Conservation (phyloP, 2,797 vertebrate species). For the Ctenochaetus hawaiiensis region DNA sequence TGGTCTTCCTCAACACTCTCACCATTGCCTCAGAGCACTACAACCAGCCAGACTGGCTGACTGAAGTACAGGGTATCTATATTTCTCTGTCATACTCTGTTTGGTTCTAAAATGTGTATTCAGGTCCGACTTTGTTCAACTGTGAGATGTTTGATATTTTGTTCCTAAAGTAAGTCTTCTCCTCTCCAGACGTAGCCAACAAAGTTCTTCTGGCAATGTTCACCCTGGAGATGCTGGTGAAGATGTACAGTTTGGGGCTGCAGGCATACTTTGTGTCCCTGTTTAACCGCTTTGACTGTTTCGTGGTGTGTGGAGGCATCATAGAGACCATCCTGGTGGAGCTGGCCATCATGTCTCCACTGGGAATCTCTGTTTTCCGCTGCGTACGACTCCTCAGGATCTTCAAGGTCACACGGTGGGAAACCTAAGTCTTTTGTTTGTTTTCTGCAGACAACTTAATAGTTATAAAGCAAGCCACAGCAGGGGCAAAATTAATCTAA, state of each 20-base stretch:
- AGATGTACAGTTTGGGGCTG: conserved; percentile 98
- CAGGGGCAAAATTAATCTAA: not conserved
- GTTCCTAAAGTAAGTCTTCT: conserved; percentile 1
- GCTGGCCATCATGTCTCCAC: conserved; percentile 95
- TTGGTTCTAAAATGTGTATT: not conserved
- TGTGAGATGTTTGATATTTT: not conserved
- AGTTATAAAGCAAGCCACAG: not conserved
- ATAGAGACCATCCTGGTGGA: conserved; percentile 97
- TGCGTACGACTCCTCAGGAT: conserved; percentile 97
- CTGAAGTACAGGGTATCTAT: conserved; percentile 92
- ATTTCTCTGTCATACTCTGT: not conserved
- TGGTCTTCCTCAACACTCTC: conserved; percentile 99
- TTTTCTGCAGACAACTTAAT: not conserved
- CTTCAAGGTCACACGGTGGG: conserved; percentile 98
- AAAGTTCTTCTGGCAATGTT: conserved; percentile 97
- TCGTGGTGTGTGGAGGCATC: conserved; percentile 98
- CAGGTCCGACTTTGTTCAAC: not conserved
- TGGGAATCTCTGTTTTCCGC: conserved; percentile 97
- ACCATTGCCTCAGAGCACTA: conserved; percentile 99
- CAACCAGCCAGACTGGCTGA: conserved; percentile 95
- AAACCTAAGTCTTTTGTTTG: not conserved
- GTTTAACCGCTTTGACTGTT: conserved; percentile 99
- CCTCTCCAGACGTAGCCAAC: conserved; percentile 91
- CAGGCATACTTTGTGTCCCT: conserved; percentile 98
- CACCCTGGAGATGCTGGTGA: conserved; percentile 97